A percentile compares a stretch with the other conserved stretches of the same genome.
Conservation (phyloP, 1,140 invertebrate species). For the Drosophila hydei region DNA sequence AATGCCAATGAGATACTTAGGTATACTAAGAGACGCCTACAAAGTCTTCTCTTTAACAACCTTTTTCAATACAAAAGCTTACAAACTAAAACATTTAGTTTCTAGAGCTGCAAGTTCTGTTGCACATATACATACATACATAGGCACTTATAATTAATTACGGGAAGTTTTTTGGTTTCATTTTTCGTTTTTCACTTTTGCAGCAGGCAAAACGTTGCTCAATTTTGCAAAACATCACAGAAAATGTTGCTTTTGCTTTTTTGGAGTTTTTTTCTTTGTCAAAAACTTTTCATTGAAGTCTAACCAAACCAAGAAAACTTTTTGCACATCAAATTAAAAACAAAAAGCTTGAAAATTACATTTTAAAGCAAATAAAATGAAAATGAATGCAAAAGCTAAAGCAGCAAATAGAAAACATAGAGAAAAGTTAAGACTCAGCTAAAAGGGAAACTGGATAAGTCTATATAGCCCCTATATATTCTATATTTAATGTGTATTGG, state of each 20-base stretch:
- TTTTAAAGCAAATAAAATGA: conserved; percentile 56
- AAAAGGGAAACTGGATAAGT: neutral
- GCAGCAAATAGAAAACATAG: conserved; percentile 11
- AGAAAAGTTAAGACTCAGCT: neutral
- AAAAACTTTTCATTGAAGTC: conserved; percentile 28
- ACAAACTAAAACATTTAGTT: conserved; percentile 51
- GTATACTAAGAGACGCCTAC: conserved; percentile 29
- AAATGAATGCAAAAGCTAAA: conserved; percentile 44
- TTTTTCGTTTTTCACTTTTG: conserved; percentile 10
- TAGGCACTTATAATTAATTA: conserved; percentile 58
- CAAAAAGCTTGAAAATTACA: conserved; percentile 73
- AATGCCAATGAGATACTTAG: conserved; percentile 78
- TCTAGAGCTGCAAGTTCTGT: neutral
- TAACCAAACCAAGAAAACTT: conserved; percentile 69
- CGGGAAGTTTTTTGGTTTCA: conserved; percentile 16
- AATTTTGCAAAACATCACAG: conserved; percentile 50
- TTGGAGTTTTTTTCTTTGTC: conserved; percentile 17
- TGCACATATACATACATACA: conserved; percentile 4
- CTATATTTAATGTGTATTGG: no score
- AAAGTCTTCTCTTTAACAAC: conserved; percentile 11
- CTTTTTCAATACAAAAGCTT: conserved; percentile 51
- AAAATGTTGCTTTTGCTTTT: conserved; percentile 13
- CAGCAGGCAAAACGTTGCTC: conserved; percentile 73
- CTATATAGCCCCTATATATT: no score
- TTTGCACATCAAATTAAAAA: conserved; percentile 18